A percentile compares a stretch with the other conserved stretches of the same genome.
phyloP scores from a whole-genome alignment of 2,888 invertebrate species.

The Philopedon plagiatum region DNA sequence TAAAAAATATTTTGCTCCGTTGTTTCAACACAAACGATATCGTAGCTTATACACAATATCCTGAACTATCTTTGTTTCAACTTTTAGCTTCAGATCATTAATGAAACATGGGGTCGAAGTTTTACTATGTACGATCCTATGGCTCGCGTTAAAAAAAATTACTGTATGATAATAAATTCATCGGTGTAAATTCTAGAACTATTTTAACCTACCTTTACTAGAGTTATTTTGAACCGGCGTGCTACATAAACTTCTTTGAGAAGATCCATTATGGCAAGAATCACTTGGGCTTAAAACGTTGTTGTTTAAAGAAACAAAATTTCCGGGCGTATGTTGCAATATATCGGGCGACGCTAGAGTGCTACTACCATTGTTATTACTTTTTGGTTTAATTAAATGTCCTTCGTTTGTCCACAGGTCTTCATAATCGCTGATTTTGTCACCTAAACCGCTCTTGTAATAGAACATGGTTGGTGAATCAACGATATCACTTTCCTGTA shows the following conservation, averaged over 20 bases:
- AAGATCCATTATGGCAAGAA: slow-evolving; percentile 58
- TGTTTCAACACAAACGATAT: too few relatives aligned
- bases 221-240: slow-evolving; percentile 62
- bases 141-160: too few relatives aligned
- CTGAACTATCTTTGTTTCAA: too few relatives aligned
- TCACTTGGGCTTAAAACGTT: slow-evolving; percentile 68
- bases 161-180: too few relatives aligned
- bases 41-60: too few relatives aligned
- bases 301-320: slow-evolving; percentile 73
- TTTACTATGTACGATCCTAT: too few relatives aligned
- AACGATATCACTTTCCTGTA: slow-evolving; percentile 85
- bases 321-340: slow-evolving; percentile 62
- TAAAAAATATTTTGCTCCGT: too few relatives aligned
- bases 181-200: not conserved
- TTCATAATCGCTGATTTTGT: slow-evolving; percentile 95
- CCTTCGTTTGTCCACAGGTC: slow-evolving; percentile 82
- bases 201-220: slow-evolving; percentile 48
- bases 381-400: slow-evolving; percentile 69
- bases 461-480: slow-evolving; percentile 88
- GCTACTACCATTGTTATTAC: slow-evolving; percentile 45
- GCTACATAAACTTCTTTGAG: slow-evolving; percentile 60
- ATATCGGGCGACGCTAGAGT: slow-evolving; percentile 65
- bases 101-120: too few relatives aligned
- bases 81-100: too few relatives aligned
- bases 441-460: slow-evolving; percentile 88